Evolutionary conservation across 2,888 invertebrate genomes (phyloP).

Genomic region (Coremacera marginata): DNA sequence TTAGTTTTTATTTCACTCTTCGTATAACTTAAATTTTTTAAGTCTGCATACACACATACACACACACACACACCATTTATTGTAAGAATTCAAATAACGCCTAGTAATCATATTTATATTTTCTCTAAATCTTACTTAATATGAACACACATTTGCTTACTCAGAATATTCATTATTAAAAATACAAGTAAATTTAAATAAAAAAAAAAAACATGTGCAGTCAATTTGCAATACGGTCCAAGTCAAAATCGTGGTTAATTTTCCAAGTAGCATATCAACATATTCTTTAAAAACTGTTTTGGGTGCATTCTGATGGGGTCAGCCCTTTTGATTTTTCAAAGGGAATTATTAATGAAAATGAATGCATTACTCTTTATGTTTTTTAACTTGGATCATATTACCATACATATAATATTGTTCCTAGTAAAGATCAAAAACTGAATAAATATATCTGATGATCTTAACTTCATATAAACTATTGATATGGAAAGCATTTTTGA

Average conservation of each 20-base stretch:
- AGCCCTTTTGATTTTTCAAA: background rate
- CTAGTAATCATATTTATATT: background rate
- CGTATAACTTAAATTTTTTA: constrained; percentile 6
- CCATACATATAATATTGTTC: constrained; percentile 3
- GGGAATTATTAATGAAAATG: too few relatives aligned
- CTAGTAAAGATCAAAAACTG: constrained; percentile 5
- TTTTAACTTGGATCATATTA: background rate
- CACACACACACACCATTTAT: background rate
- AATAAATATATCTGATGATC: background rate
- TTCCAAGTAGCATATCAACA: background rate
- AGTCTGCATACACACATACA: constrained; percentile 48
- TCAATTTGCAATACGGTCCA: background rate
- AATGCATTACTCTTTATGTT: too few relatives aligned
- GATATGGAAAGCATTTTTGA: background rate
- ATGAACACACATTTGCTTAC: too few relatives aligned
- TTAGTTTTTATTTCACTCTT: constrained; percentile 36
- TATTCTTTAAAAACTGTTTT: background rate
- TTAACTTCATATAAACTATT: background rate
- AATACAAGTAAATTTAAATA: too few relatives aligned
- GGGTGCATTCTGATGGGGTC: background rate
- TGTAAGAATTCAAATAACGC: background rate
- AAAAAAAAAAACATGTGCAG: too few relatives aligned
- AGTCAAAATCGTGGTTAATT: background rate
- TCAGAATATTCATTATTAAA: too few relatives aligned
- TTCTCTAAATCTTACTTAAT: background rate